These are phyloP conservation scores for Lucilia cuprina DNA, from an alignment of 1,140 invertebrate species.

Conservation along the genomic window DNA sequence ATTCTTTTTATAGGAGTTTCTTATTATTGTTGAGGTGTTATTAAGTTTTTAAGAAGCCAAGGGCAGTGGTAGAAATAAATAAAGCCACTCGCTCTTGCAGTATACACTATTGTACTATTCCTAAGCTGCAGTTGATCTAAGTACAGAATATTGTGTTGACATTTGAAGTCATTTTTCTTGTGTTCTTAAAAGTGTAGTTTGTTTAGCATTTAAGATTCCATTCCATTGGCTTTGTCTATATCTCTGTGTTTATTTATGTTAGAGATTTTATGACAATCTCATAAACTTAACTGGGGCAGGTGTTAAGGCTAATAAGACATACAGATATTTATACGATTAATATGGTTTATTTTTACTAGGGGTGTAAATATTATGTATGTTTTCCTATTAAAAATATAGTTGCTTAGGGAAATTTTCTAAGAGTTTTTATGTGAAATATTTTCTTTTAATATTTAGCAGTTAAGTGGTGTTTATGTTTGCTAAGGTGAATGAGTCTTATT, in stretches of 20 bases:
- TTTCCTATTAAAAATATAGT: too few species aligned
- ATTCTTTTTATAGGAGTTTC: background rate
- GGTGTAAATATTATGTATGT: too few species aligned
- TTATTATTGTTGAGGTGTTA: background rate
- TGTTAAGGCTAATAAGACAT: background rate
- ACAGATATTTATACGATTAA: background rate
- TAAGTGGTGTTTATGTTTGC: too few species aligned
- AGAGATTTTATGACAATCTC: background rate
- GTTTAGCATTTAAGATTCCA: background rate
- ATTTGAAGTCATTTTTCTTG: background rate
- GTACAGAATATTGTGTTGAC: background rate
- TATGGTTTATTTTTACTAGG: too few species aligned
- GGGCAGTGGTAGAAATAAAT: background rate
- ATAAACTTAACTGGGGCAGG: background rate
- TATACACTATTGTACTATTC: background rate
- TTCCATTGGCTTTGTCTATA: background rate
- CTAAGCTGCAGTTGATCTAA: background rate
- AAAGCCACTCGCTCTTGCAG: background rate
- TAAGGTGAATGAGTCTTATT: too few species aligned
- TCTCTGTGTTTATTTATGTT: background rate
- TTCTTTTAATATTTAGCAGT: too few species aligned
- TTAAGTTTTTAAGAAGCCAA: background rate
- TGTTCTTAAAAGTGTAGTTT: background rate
- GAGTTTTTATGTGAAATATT: too few species aligned
- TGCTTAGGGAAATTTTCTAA: too few species aligned